Conservation (phyloP, 2,888 invertebrate species). For the Hylaea fasciaria region DNA sequence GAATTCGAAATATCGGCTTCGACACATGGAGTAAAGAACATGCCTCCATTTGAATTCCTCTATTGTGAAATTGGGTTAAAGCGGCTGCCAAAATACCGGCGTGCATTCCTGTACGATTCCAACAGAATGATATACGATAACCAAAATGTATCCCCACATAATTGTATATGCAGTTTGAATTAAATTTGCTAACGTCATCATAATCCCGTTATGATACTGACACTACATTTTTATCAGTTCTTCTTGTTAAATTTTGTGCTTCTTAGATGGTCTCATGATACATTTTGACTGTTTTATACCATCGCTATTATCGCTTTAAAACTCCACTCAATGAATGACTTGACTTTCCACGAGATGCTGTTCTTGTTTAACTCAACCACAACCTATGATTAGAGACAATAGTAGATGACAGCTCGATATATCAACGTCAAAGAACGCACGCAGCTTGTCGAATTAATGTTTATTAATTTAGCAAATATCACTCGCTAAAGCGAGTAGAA, state of each 20-base stretch:
- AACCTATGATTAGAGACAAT: slow-evolving; percentile 32
- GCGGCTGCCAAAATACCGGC: slow-evolving; percentile 27
- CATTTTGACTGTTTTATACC: too few relatives aligned
- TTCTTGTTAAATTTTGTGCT: too few relatives aligned
- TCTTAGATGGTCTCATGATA: too few relatives aligned
- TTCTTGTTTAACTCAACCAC: slow-evolving; percentile 9
- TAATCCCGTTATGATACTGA: too few relatives aligned
- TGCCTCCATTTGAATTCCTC: slow-evolving; percentile 41
- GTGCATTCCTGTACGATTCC: slow-evolving; percentile 14
- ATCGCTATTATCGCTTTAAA: too few relatives aligned
- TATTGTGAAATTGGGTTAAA: slow-evolving; percentile 34
- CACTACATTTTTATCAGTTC: too few relatives aligned
- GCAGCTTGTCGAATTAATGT: slow-evolving; percentile 41
- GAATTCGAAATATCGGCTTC: slow-evolving; percentile 56
- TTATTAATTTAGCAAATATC: slow-evolving; percentile 43
- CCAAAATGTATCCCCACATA: neutral
- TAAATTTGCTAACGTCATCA: too few relatives aligned
- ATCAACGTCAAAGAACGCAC: slow-evolving; percentile 34
- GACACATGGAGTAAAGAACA: slow-evolving; percentile 46
- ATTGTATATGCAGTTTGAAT: neutral
- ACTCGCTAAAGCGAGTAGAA: slow-evolving; percentile 47
- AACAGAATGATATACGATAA: neutral
- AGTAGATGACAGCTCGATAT: slow-evolving; percentile 20
- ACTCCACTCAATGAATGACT: too few relatives aligned
- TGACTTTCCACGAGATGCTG: neutral